Evolutionary conservation across 2,797 vertebrate genomes (phyloP).

Genomic region (Vireo griseus): DNA sequence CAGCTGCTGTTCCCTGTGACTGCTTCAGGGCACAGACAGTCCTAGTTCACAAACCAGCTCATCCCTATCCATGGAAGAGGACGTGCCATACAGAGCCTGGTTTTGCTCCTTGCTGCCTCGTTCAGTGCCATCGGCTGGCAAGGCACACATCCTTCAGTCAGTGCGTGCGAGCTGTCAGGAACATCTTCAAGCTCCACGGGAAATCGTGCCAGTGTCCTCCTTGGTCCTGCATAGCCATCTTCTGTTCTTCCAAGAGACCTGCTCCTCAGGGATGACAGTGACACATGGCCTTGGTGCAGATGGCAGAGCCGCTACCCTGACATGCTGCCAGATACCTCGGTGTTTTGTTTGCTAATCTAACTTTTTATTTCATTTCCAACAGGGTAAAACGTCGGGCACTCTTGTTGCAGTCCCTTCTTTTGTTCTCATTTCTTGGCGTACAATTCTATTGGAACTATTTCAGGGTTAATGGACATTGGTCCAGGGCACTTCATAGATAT

Average conservation of each 20-base stretch:
- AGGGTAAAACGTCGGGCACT: not conserved
- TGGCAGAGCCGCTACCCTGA: conserved; percentile 17
- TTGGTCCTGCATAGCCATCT: conserved; percentile 33
- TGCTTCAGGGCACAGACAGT: not conserved
- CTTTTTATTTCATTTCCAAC: conserved; percentile 33
- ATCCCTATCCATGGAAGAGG: not conserved
- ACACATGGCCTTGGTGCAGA: conserved; percentile 52
- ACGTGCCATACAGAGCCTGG: not conserved
- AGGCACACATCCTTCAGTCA: not conserved
- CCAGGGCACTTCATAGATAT: not conserved
- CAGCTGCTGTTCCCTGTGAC: not conserved
- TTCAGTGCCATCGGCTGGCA: accelerated
- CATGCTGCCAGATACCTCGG: conserved; percentile 42
- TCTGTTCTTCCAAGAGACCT: conserved; percentile 27
- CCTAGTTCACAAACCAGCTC: not conserved
- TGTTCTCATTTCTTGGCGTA: conserved; percentile 31
- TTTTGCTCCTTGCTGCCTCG: not conserved
- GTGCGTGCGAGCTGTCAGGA: not conserved
- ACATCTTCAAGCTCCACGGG: not conserved
- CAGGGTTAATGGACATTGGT: conserved; percentile 24
- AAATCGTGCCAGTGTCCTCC: conserved; percentile 27
- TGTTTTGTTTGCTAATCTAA: conserved; percentile 49
- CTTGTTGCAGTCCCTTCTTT: not conserved
- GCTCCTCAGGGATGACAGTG: conserved; percentile 16
- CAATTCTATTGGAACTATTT: not conserved